Evolutionary conservation across 2,888 invertebrate genomes (phyloP).

Genomic region (Chrysotoxum bicinctum): DNA sequence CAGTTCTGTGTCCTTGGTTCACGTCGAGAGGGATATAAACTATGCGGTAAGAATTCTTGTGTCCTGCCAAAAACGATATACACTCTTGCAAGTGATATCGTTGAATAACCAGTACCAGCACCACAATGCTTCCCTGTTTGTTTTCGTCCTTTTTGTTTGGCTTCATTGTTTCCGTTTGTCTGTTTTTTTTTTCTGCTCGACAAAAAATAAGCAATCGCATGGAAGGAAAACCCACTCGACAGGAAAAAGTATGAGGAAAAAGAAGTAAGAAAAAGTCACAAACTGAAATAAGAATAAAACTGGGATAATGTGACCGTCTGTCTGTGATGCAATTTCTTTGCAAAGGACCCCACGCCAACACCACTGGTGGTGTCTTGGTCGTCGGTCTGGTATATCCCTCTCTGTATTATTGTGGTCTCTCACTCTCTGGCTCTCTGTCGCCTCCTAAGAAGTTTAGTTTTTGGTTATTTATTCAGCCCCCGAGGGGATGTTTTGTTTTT

Average conservation of each 20-base stretch:
- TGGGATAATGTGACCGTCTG: conserved; percentile 52
- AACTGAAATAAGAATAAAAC: conserved; percentile 20
- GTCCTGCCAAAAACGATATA: conserved; percentile 71
- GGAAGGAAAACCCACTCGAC: conserved; percentile 60
- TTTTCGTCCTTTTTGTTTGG: conserved; percentile 14
- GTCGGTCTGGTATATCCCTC: conserved; percentile 15
- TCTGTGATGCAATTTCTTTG: conserved; percentile 66
- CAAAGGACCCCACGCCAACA: background rate
- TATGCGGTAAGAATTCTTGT: conserved; percentile 65
- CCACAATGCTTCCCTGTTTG: conserved; percentile 23
- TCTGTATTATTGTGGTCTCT: background rate
- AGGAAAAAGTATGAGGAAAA: conserved; percentile 47
- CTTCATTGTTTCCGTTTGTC: conserved; percentile 1
- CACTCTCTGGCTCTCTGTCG: background rate
- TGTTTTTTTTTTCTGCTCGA: background rate
- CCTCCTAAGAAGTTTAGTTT: conserved; percentile 21
- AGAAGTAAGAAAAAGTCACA: background rate
- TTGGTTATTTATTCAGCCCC: conserved; percentile 25
- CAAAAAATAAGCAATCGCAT: conserved; percentile 53
- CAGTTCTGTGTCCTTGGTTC: conserved; percentile 14
- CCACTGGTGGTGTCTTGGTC: no score
- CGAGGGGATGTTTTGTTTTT: conserved; percentile 37
- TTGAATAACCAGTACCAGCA: no score
- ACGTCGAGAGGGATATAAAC: conserved; percentile 62
- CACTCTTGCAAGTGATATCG: conserved; percentile 64